Evolutionary conservation across 2,797 vertebrate genomes (phyloP).

Genomic region (Octomys mimax): DNA sequence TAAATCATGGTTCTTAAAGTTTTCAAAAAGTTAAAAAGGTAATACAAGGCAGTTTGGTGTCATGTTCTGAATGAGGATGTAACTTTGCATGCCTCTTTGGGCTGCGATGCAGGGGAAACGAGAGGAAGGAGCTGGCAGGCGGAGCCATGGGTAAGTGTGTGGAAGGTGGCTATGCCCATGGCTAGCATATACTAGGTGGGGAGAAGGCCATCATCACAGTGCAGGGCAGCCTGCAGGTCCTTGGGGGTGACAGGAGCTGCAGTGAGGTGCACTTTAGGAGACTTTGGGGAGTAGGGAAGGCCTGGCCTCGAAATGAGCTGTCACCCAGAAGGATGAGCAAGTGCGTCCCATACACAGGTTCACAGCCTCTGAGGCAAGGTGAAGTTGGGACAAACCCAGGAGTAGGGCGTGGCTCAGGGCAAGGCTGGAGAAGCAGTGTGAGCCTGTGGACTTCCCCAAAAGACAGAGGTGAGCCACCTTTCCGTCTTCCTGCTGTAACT

Average conservation of each 20-base stretch:
- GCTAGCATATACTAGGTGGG: neutral
- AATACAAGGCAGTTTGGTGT: neutral
- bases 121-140: neutral
- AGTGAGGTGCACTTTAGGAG: neutral
- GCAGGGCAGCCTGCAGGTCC: too few relatives aligned
- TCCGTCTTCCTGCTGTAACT: neutral
- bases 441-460: neutral
- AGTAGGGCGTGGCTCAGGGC: neutral
- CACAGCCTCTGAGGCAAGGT: neutral
- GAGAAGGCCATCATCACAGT: neutral
- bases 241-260: neutral
- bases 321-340: neutral
- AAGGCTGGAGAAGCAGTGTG: neutral
- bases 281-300: neutral
- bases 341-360: neutral
- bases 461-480: neutral
- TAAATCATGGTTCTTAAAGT: neutral
- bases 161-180: neutral
- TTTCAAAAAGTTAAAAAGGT: neutral
- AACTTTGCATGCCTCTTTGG: neutral
- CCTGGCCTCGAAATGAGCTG: neutral
- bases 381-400: neutral
- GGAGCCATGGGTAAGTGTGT: neutral
- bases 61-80: neutral
- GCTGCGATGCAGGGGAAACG: neutral